Base-by-base conservation (phyloP, 1,140 invertebrate species). In the Drosophila funebris region DNA sequence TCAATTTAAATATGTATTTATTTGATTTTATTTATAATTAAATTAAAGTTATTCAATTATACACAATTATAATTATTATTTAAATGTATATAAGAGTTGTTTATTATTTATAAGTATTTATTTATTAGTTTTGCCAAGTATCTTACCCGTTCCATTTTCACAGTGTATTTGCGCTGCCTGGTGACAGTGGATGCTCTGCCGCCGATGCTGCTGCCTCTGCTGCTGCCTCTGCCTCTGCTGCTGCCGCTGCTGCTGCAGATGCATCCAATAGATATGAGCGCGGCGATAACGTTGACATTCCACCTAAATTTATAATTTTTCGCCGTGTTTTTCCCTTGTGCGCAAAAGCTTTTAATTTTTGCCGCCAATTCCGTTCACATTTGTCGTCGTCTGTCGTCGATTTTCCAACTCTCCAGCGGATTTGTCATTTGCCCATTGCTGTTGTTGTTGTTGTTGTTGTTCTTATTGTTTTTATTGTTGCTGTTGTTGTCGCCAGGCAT, bases 271-370 rank as follows among this genome's bases (percentile, higher is more conserved):
- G 83, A 88, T 88, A 88, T 88, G 76, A 88, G 78, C 83, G 62
- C 33, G 72, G 33, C 83, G 83, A 88, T 88, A 88, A 88, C 83
- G 83, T 79, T 88, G 83, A 88, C 83, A 88, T 88, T 88, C 83
- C 83, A 88, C 83, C 83, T 88, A 88, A 88, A 88, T 88, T 88
- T 88, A 88, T 88, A 88, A 87, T 88, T 88, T 88, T 88, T 88
- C 78, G 54, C 75, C 83, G 60, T 62, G 62, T 73, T 83, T 82
- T 88, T 88, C 78, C 73, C 83, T 80, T 76, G 80, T 84, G 76
- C 36, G 81, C 76, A 67, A 79, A 79, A 66, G 80, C 83, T 88
- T 88, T 88, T 88, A 88, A 83, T 88, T 82, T 88, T 88, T 88
- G 73, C 83, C 83, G 83, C 76, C 83, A 71, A 87, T 83, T 81